Evolutionary conservation across 2,797 vertebrate species (phyloP).

Genomic region (Gouania willdenowi): DNA sequence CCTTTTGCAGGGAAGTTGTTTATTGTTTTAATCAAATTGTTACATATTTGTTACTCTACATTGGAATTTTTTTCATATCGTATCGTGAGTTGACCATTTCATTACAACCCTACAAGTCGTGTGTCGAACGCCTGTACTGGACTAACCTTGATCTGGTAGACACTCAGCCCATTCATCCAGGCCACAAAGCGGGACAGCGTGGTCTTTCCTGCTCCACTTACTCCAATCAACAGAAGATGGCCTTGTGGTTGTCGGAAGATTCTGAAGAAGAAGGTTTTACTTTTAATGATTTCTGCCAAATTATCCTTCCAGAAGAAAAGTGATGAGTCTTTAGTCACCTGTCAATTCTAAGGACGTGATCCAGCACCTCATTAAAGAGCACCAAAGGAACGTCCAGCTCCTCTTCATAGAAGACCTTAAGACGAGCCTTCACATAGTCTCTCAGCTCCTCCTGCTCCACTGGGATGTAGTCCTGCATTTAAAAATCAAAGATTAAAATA

Average conservation of each 20-base stretch:
- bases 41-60: too few relatives aligned
- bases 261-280: constrained; percentile 72
- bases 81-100: too few relatives aligned
- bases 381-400: constrained; percentile 96
- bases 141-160: constrained; percentile 97
- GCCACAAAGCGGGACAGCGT: constrained; percentile 97
- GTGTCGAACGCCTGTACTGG: too few relatives aligned
- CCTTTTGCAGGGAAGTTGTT: too few relatives aligned
- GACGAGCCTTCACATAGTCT: constrained; percentile 96
- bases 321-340: constrained; percentile 65
- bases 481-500: background rate
- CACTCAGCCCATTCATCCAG: constrained; percentile 98
- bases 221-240: constrained; percentile 95
- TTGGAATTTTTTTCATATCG: too few relatives aligned
- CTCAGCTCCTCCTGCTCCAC: constrained; percentile 97
- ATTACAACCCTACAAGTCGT: too few relatives aligned
- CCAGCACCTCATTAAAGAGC: constrained; percentile 96
- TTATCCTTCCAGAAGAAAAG: background rate
- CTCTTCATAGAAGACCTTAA: constrained; percentile 98
- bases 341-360: constrained; percentile 96
- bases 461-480: constrained; percentile 91
- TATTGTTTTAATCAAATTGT: too few relatives aligned
- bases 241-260: constrained; percentile 99
- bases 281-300: too few relatives aligned
- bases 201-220: constrained; percentile 97